Conservation (phyloP, 2,888 invertebrate species). For the Heliothis peltigera region DNA sequence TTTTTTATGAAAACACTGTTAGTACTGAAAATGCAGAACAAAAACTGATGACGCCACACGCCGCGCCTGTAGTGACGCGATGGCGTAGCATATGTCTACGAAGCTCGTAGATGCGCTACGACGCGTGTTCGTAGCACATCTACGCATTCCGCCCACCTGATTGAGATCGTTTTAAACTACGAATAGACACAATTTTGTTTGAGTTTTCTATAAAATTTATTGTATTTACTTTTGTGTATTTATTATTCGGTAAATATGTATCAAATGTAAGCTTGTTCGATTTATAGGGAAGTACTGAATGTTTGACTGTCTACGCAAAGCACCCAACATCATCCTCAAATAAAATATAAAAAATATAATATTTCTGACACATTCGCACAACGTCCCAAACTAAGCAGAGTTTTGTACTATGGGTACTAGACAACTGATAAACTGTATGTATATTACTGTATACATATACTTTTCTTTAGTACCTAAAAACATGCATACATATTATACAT, state of each 20-base stretch:
- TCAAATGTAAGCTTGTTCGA: conserved; percentile 1
- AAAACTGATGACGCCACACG: conserved; percentile 30
- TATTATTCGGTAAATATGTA: background rate
- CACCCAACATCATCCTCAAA: conserved; percentile 19
- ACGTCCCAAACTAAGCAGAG: no score
- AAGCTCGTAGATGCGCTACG: conserved; percentile 65
- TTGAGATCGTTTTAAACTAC: background rate
- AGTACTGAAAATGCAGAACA: conserved; percentile 13
- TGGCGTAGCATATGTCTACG: conserved; percentile 66
- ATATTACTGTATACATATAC: no score
- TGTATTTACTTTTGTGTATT: background rate
- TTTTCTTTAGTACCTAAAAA: no score
- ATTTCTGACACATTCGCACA: no score
- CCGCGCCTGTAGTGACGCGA: conserved; percentile 29
- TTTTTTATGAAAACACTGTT: no score
- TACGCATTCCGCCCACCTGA: conserved; percentile 3
- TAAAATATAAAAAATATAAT: no score
- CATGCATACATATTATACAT: no score
- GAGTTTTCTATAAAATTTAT: background rate
- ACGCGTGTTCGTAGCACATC: conserved; percentile 49
- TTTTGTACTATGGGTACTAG: no score
- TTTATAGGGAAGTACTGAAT: conserved; percentile 5
- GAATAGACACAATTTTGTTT: background rate
- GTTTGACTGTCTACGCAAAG: conserved; percentile 25
- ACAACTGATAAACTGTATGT: no score